Conservation (phyloP, 2,113 vertebrate species). For the Australoheros scitulus region DNA sequence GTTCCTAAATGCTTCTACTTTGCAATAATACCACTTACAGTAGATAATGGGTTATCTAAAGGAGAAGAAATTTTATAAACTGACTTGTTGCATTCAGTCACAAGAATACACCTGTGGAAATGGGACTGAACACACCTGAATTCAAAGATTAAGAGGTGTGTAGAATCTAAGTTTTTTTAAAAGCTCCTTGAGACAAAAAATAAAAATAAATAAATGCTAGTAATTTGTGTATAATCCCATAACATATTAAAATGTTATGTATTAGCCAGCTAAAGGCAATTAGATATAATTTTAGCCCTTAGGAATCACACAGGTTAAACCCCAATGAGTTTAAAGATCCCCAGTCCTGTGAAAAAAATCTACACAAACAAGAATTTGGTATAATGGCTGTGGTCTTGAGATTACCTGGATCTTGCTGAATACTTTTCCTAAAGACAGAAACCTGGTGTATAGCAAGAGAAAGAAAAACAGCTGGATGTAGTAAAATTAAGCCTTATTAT, state of each 20-base stretch:
- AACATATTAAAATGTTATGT: neutral
- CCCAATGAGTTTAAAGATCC: neutral
- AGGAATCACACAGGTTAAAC: neutral
- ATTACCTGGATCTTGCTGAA: neutral
- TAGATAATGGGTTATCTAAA: too few relatives aligned
- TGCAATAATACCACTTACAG: neutral
- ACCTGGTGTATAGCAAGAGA: neutral
- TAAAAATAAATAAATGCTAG: neutral
- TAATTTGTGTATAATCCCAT: neutral
- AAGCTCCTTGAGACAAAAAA: neutral
- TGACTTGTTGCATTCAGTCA: neutral
- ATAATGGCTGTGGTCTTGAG: neutral
- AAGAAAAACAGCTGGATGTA: neutral
- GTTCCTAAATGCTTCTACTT: neutral
- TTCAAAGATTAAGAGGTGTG: neutral
- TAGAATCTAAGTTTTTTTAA: fast-evolving
- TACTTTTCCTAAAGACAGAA: neutral
- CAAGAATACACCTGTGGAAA: neutral
- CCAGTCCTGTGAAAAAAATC: neutral
- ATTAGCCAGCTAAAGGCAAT: too few relatives aligned
- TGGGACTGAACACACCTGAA: neutral
- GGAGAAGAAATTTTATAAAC: neutral
- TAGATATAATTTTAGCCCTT: neutral
- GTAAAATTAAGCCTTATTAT: neutral
- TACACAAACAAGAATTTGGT: neutral